Evolutionary conservation across 1,140 invertebrate genomes (phyloP).

Genomic region (Solen grandis): DNA sequence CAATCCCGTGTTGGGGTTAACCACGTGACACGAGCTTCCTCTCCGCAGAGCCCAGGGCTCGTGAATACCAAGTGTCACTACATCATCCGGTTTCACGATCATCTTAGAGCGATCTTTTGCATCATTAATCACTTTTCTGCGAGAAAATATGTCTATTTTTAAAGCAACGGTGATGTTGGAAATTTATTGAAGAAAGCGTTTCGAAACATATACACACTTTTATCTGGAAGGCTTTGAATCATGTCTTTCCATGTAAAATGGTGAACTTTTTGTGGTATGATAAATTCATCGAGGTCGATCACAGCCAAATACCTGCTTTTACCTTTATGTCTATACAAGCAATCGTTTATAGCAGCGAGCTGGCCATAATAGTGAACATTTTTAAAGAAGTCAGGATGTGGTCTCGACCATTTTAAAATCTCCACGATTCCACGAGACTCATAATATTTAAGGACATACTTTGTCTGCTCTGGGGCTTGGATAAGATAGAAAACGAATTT

Average conservation of each 20-base stretch:
- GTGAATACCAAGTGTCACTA: constrained; percentile 36
- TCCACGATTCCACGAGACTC: not conserved
- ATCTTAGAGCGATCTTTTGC: constrained; percentile 10
- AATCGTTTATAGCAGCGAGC: constrained; percentile 35
- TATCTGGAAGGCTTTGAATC: not conserved
- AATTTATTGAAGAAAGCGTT: not conserved
- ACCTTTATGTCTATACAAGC: constrained; percentile 33
- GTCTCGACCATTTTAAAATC: constrained; percentile 9
- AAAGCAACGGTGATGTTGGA: not conserved
- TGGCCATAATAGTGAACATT: constrained; percentile 36
- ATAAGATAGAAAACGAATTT: constrained; percentile 11
- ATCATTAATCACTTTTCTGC: too few species aligned
- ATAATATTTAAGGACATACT: constrained; percentile 18
- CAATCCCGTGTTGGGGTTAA: not conserved
- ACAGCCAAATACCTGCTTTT: not conserved
- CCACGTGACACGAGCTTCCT: not conserved
- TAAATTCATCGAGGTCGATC: constrained; percentile 27
- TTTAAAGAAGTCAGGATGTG: not conserved
- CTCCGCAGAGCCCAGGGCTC: constrained; percentile 14
- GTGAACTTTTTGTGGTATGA: not conserved
- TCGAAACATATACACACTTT: constrained; percentile 18
- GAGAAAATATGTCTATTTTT: constrained; percentile 2
- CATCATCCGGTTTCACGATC: constrained; percentile 3
- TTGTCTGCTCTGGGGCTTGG: not conserved
- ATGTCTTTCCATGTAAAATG: constrained; percentile 6